Percentiles rank a stretch among this genome's conserved stretches.
Evolutionary conservation across 2,888 invertebrate species (phyloP).

Genomic region (Apotomis betuletana): DNA sequence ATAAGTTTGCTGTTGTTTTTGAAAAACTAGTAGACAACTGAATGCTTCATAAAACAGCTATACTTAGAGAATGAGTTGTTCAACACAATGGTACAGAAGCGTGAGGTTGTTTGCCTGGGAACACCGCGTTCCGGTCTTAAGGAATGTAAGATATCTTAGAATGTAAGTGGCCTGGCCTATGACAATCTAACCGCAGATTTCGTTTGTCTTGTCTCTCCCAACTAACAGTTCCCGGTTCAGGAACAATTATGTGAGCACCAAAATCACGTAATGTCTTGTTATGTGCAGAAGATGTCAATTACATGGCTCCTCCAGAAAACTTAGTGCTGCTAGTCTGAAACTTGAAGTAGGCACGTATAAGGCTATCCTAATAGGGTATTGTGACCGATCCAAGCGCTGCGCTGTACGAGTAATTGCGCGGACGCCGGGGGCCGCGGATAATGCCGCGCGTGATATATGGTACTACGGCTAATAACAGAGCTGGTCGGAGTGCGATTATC

Average conservation of each 20-base stretch:
- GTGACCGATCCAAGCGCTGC: slow-evolving; percentile 60
- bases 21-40: no score
- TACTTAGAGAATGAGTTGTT: no score
- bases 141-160: slow-evolving; percentile 19
- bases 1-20: no score
- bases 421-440: slow-evolving; percentile 76
- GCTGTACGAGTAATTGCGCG: slow-evolving; percentile 74
- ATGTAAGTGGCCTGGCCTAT: slow-evolving; percentile 12
- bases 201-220: slow-evolving; percentile 36
- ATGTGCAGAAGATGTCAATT: slow-evolving; percentile 45
- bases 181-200: slow-evolving; percentile 33
- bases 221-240: slow-evolving; percentile 19
- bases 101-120: not conserved
- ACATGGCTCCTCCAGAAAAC: slow-evolving; percentile 42
- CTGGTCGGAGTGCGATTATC: slow-evolving; percentile 75
- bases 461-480: slow-evolving; percentile 80
- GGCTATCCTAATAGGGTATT: slow-evolving; percentile 67
- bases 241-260: slow-evolving; percentile 29
- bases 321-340: slow-evolving; percentile 43
- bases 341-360: slow-evolving; percentile 48
- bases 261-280: slow-evolving; percentile 38
- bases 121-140: slow-evolving; percentile 11
- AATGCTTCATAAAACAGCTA: no score
- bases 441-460: slow-evolving; percentile 81
- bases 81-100: not conserved